phyloP scores from a whole-genome alignment of 2,888 invertebrate genomes.

The Danaus chrysippus region DNA sequence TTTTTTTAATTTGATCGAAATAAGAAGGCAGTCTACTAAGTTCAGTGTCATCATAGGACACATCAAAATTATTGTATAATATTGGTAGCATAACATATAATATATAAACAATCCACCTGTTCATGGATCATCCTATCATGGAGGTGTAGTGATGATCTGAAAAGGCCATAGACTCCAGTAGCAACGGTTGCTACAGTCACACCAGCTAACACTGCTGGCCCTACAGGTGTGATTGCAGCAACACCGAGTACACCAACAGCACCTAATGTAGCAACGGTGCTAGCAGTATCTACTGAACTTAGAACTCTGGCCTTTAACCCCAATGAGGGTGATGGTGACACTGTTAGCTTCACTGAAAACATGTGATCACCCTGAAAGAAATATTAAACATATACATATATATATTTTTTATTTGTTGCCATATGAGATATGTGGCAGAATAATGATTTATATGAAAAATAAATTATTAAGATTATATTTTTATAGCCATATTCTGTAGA shows the following conservation, averaged over 20 bases:
- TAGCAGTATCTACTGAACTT: conserved; percentile 63
- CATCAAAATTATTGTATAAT: too few relatives aligned
- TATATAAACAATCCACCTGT: conserved; percentile 59
- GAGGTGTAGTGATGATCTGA: conserved; percentile 69
- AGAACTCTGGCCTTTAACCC: conserved; percentile 62
- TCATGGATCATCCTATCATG: conserved; percentile 71
- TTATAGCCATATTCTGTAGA: too few relatives aligned
- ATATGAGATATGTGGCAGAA: too few relatives aligned
- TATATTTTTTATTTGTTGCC: background rate
- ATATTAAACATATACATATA: too few relatives aligned
- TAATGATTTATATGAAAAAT: too few relatives aligned
- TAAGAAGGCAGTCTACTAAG: too few relatives aligned
- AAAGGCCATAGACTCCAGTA: conserved; percentile 74
- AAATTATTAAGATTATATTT: too few relatives aligned
- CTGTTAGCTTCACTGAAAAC: conserved; percentile 61
- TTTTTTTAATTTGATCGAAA: too few relatives aligned
- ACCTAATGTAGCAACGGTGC: conserved; percentile 61
- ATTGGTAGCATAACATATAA: background rate
- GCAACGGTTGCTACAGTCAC: conserved; percentile 67
- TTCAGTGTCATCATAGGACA: too few relatives aligned
- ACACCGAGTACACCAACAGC: conserved; percentile 75
- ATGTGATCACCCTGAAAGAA: conserved; percentile 53
- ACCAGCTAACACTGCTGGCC: conserved; percentile 67
- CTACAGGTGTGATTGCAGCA: conserved; percentile 72
- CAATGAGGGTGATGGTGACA: conserved; percentile 60